phyloP scores from a whole-genome alignment of 2,113 vertebrate genomes.

The Apteryx owenii region DNA sequence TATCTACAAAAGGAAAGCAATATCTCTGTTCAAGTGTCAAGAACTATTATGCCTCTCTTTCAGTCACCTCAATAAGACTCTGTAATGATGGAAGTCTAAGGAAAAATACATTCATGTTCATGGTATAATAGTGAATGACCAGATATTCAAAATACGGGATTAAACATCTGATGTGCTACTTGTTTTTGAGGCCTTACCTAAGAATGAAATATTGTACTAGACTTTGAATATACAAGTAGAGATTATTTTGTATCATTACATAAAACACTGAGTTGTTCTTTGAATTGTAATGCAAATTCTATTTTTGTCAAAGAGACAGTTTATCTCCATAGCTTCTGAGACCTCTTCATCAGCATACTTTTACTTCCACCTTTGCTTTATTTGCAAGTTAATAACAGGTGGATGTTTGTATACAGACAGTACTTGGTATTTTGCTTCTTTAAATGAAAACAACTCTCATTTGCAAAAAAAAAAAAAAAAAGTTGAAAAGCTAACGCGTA shows the following conservation, averaged over 20 bases:
- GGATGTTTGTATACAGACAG: not conserved
- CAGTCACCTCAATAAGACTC: not conserved
- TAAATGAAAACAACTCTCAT: not conserved
- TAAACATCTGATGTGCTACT: not conserved
- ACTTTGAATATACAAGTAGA: not conserved
- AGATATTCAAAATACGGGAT: not conserved
- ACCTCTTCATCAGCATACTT: not conserved
- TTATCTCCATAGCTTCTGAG: not conserved
- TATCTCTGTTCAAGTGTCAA: not conserved
- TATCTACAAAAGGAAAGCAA: not conserved
- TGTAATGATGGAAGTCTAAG: not conserved
- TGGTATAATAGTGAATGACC: not conserved
- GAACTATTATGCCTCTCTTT: not conserved
- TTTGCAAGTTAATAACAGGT: not conserved
- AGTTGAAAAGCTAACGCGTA: not conserved
- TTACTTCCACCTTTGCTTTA: not conserved
- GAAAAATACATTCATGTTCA: not conserved
- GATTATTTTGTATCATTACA: not conserved
- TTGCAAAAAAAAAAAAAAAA: not conserved
- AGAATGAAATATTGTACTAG: not conserved
- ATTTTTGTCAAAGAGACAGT: not conserved
- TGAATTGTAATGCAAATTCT: not conserved
- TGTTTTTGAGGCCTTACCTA: not conserved
- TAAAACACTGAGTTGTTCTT: not conserved
- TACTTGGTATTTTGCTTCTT: not conserved